These are phyloP conservation scores for Esperia sulphurella DNA, from an alignment of 2,888 invertebrate genomes.

Conservation along the genomic window DNA sequence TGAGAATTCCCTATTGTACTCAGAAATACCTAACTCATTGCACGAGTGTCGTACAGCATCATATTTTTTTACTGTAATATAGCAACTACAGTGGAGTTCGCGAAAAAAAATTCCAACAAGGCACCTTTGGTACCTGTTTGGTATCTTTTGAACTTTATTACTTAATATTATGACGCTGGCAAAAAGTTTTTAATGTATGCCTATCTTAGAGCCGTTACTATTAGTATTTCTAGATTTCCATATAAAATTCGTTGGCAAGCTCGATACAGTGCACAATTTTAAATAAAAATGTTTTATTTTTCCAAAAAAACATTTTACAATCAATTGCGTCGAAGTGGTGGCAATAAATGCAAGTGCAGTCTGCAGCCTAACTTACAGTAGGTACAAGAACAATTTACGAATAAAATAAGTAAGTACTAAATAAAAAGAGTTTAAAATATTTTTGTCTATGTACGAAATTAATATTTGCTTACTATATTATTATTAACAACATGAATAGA, in stretches of 20 bases:
- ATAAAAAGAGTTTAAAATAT: no score
- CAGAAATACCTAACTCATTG: no score
- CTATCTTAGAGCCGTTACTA: not conserved
- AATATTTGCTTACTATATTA: not conserved
- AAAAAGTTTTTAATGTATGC: no score
- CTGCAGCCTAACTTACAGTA: not conserved
- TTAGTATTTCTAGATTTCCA: not conserved
- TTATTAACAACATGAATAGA: not conserved
- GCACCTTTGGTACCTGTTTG: no score
- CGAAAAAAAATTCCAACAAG: no score
- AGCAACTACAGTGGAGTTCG: no score
- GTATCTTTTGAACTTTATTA: no score
- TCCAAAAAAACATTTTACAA: constrained; percentile 48
- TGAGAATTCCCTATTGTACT: not conserved
- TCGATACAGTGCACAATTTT: constrained; percentile 38
- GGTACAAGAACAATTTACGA: not conserved
- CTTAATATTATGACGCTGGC: no score
- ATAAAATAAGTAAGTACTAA: not conserved
- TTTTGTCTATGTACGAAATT: no score
- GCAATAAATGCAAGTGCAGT: constrained; percentile 38
- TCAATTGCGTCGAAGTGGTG: constrained; percentile 41
- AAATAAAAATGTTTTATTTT: constrained; percentile 40
- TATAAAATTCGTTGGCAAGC: constrained; percentile 30
- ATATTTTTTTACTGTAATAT: no score
- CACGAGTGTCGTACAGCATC: no score